These are phyloP conservation scores for Zosterops hypoxanthus DNA, from an alignment of 2,113 vertebrate genomes.

Conservation along the genomic window DNA sequence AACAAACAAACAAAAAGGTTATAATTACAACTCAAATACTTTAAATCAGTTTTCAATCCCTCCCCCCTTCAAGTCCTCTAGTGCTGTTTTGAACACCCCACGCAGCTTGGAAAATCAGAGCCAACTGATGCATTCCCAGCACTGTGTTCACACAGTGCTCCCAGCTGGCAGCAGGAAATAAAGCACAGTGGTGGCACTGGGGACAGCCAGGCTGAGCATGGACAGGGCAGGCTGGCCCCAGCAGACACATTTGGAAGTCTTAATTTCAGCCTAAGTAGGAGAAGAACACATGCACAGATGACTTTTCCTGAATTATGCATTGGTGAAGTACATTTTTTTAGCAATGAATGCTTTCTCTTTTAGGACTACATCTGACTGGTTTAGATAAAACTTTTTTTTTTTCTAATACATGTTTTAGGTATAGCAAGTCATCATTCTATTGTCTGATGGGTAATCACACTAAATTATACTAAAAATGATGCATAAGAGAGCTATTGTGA, in stretches of 20 bases:
- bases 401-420: not conserved
- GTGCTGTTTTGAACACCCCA: not conserved
- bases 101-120: not conserved
- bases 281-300: not conserved
- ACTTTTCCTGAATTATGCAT: not conserved
- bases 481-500: not conserved
- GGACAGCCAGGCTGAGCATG: not conserved
- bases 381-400: not conserved
- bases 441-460: not conserved
- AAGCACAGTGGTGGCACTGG: not conserved
- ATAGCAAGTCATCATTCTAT: not conserved
- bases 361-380: not conserved
- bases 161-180: not conserved
- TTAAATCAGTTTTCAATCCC: not conserved
- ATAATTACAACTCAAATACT: not conserved
- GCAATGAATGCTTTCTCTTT: not conserved
- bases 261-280: not conserved
- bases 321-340: not conserved
- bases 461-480: not conserved
- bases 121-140: not conserved
- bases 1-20: not conserved
- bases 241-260: not conserved
- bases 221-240: not conserved
- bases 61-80: not conserved
- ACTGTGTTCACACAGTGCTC: not conserved